Percentiles rank a stretch among this genome's conserved stretches.
Conservation (phyloP, 2,797 vertebrate species). For the Diglossa cyanea region DNA sequence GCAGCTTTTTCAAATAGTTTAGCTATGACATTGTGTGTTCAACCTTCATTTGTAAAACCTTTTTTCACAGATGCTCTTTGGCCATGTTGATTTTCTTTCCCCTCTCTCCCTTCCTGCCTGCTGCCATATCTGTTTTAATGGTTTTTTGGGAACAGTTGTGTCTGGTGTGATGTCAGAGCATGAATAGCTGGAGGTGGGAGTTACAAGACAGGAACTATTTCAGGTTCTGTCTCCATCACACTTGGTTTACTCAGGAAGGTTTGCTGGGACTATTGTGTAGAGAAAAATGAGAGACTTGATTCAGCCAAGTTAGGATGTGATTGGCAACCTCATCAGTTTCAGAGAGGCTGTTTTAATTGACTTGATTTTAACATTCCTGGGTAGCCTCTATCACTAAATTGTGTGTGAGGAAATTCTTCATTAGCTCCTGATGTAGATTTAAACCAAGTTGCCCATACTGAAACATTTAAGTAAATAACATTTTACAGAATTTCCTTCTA, state of each 20-base stretch:
- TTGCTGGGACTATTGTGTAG: background rate
- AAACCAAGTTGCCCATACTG: background rate
- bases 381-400: background rate
- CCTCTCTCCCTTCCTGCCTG: background rate
- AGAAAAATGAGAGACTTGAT: background rate
- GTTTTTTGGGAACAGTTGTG: background rate
- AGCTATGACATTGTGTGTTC: background rate
- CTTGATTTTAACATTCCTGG: background rate
- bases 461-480: background rate
- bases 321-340: background rate
- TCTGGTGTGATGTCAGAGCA: background rate
- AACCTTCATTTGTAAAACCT: background rate
- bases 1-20: background rate
- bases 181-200: background rate
- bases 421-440: background rate
- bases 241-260: background rate
- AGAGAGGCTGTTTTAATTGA: background rate
- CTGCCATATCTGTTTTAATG: background rate
- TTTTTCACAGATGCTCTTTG: background rate
- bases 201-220: background rate
- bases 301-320: background rate
- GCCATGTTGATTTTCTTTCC: background rate
- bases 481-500: background rate
- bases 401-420: background rate
- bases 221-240: background rate